Evolutionary conservation across 2,113 vertebrate species (phyloP), one percentile per base, ranked within the genome.

Genomic region (Trematocara nigrifrons): DNA sequence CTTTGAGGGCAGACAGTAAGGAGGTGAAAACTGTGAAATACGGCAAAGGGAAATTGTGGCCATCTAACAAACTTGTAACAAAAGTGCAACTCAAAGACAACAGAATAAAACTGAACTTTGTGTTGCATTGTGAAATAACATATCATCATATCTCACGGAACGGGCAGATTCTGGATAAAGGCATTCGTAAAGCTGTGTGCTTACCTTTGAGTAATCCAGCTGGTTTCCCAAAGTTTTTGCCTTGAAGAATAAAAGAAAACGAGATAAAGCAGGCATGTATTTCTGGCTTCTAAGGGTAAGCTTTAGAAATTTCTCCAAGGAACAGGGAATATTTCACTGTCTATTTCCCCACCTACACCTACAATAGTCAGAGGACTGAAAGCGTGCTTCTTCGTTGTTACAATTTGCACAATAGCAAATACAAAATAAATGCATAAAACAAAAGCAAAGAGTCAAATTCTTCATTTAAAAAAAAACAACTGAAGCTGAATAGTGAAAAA

Each of bases 201-300:
- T 89, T 91, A 99, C 98, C 97, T 98, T 97, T 49, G 96, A 94
- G 83, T 97, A 98, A 95, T 99, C 96, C 81, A 96, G 79, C 64
- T 97, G 90, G 87, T 96, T 97, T 89, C 96, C 97, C 86, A 95
- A 94, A 78, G 95, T 95, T 95, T 96, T 97, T 76, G 95, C 97
- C 98, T 99, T 94, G 80, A 80, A 64, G 94, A 76, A 95, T 45
- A 87, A 47, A 80, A 56, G 64, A 35, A 38, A 38, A 20, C 77
- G 13, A 6, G 3, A 71, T 16, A 49, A 87, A 33, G 22, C 10
- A 45, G 53, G 31, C 10, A 51, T 76, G 71, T 13, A 7, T 26
- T 5, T 3, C 3, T 59, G 16, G 31, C n/a, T 80, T 84, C n/a
- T 26, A 29, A 26, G 1, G 35, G 20, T 79, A 76, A 76, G 42